These are phyloP conservation scores for Oryzias curvinotus DNA, from an alignment of 2,113 vertebrate genomes.

Conservation along the genomic window DNA sequence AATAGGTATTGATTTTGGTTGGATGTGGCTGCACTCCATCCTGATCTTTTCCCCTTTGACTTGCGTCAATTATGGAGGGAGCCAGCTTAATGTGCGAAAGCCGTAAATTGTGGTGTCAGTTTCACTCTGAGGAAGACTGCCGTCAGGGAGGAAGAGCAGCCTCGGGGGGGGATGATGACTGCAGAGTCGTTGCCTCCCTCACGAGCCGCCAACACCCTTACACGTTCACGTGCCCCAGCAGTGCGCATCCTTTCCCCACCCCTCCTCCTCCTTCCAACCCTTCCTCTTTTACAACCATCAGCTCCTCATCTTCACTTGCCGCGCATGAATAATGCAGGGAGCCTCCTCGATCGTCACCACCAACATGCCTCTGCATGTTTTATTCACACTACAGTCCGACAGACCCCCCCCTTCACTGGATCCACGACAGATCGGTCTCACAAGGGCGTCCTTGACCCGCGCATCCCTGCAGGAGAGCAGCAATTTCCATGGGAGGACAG, in stretches of 20 bases:
- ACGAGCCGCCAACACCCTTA: constrained; percentile 49
- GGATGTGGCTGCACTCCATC: constrained; percentile 13
- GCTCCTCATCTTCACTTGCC: constrained; percentile 35
- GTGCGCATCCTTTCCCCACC: background rate
- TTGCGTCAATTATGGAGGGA: background rate
- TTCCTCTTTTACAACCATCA: constrained; percentile 21
- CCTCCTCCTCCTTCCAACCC: background rate
- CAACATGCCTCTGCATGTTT: constrained; percentile 74
- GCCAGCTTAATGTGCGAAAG: background rate
- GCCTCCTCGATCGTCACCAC: constrained; percentile 56
- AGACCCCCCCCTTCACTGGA: constrained; percentile 29
- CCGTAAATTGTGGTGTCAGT: background rate
- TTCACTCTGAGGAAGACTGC: background rate
- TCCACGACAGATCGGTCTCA: constrained; percentile 14
- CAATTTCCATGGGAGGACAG: background rate
- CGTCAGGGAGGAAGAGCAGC: constrained; percentile 1
- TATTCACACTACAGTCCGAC: constrained; percentile 71
- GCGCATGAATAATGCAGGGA: constrained; percentile 75
- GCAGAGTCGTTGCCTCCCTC: constrained; percentile 31
- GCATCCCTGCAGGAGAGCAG: constrained; percentile 17
- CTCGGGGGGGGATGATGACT: constrained; percentile 24
- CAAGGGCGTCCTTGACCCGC: constrained; percentile 59
- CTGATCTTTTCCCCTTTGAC: constrained; percentile 11
- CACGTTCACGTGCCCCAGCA: constrained; percentile 42
- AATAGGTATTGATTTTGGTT: constrained; percentile 42